These are phyloP conservation scores for Babyrousa celebensis DNA, from an alignment of 2,797 vertebrate species.

Conservation along the genomic window DNA sequence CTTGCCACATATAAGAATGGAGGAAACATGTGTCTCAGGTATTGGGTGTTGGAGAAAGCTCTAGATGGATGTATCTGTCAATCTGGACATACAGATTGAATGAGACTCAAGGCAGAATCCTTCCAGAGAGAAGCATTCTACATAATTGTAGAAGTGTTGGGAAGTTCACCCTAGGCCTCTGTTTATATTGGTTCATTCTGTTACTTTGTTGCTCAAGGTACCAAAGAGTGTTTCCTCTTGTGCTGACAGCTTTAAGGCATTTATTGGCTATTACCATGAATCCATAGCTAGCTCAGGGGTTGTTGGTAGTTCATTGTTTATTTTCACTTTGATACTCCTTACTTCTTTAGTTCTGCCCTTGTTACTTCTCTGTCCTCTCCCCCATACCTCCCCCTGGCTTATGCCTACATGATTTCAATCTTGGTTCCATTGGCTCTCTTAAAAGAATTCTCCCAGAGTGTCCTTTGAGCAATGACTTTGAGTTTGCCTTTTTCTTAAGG, in stretches of 20 bases:
- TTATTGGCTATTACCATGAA: background rate
- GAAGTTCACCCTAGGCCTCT: constrained; percentile 25
- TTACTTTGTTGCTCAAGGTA: background rate
- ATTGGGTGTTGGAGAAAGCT: background rate
- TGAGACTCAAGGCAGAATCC: background rate
- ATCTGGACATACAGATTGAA: background rate
- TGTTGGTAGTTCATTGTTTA: constrained; percentile 54
- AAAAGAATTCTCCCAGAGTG: background rate
- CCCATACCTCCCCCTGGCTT: background rate
- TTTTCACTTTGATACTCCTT: constrained; percentile 42
- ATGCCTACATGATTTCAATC: background rate
- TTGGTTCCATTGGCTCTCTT: background rate
- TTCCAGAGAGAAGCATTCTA: constrained; percentile 4
- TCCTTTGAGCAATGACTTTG: background rate
- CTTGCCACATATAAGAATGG: background rate
- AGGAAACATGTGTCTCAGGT: background rate
- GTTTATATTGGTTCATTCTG: constrained; percentile 17
- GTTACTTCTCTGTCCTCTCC: background rate
- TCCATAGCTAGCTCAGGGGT: background rate
- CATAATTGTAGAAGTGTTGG: background rate
- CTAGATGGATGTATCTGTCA: background rate
- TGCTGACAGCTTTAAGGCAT: constrained; percentile 11
- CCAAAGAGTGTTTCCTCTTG: background rate
- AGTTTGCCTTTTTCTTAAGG: background rate
- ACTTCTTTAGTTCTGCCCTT: background rate